These are phyloP conservation scores for Eulemur mongoz DNA, from an alignment of 2,797 vertebrate species.

Conservation along the genomic window DNA sequence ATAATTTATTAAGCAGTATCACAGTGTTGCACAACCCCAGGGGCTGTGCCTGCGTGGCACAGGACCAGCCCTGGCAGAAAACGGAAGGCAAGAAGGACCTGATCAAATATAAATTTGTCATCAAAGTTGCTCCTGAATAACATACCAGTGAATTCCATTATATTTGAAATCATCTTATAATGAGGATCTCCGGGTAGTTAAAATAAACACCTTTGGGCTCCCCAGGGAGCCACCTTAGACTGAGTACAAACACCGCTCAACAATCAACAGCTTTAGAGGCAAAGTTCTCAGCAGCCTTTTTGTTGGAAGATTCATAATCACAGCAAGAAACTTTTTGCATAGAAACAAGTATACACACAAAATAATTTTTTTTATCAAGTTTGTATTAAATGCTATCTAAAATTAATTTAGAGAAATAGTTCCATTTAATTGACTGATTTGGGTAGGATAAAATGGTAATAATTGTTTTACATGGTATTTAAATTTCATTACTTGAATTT, in stretches of 20 bases:
- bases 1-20: background rate
- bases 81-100: background rate
- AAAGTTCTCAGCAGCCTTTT: background rate
- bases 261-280: background rate
- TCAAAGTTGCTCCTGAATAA: background rate
- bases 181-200: background rate
- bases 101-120: background rate
- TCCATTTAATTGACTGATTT: conserved; percentile 74
- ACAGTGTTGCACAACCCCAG: background rate
- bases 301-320: conserved; percentile 54
- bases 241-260: background rate
- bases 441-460: conserved; percentile 68
- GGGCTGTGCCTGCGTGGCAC: background rate
- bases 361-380: conserved; percentile 70
- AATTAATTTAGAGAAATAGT: conserved; percentile 73
- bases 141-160: background rate
- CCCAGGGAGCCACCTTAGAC: background rate
- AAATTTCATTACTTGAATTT: conserved; percentile 71
- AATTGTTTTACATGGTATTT: conserved; percentile 67
- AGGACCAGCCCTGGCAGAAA: background rate
- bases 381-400: conserved; percentile 78
- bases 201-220: background rate
- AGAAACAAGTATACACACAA: conserved; percentile 66
- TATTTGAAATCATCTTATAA: background rate
- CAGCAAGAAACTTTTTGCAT: conserved; percentile 59